These are phyloP conservation scores for Myotis lucifugus DNA, from an alignment of 2,113 vertebrate genomes.

Conservation along the genomic window DNA sequence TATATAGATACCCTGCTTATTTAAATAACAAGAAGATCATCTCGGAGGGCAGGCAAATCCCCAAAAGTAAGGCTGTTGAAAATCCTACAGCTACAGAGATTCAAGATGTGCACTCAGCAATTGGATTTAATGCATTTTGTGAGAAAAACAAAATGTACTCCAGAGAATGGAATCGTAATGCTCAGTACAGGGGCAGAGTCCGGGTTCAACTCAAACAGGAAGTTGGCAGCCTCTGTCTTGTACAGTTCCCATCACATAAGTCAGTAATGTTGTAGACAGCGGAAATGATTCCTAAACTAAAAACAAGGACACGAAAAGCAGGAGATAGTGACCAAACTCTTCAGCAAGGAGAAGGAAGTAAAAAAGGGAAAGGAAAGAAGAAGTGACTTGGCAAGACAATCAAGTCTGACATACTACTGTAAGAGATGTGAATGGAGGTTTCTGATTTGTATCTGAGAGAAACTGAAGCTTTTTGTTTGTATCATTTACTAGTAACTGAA, in stretches of 20 bases:
- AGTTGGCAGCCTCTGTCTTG: too few relatives aligned
- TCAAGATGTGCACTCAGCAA: constrained; percentile 92
- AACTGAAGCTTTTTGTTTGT: too few relatives aligned
- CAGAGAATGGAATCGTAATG: constrained; percentile 82
- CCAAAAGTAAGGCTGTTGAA: constrained; percentile 41
- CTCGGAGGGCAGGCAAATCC: too few relatives aligned
- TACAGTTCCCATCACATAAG: too few relatives aligned
- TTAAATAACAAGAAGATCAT: too few relatives aligned
- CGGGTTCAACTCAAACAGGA: too few relatives aligned
- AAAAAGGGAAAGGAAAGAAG: constrained; percentile 99
- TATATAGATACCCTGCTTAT: too few relatives aligned
- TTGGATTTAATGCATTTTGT: constrained; percentile 92
- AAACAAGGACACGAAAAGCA: constrained; percentile 94
- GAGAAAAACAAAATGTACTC: constrained; percentile 97
- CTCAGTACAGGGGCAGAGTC: too few relatives aligned
- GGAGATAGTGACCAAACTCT: constrained; percentile 90
- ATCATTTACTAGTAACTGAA: too few relatives aligned
- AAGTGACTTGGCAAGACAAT: constrained; percentile 78
- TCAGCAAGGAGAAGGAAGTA: constrained; percentile 94
- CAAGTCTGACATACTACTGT: too few relatives aligned
- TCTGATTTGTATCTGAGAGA: too few relatives aligned
- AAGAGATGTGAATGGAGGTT: too few relatives aligned
- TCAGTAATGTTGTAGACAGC: constrained; percentile 53
- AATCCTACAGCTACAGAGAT: constrained; percentile 97
- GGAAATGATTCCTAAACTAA: constrained; percentile 98